A percentile compares a stretch with the other conserved stretches of the same genome.
phyloP scores from a whole-genome alignment of 1,140 invertebrate genomes.

The Idris sp. region DNA sequence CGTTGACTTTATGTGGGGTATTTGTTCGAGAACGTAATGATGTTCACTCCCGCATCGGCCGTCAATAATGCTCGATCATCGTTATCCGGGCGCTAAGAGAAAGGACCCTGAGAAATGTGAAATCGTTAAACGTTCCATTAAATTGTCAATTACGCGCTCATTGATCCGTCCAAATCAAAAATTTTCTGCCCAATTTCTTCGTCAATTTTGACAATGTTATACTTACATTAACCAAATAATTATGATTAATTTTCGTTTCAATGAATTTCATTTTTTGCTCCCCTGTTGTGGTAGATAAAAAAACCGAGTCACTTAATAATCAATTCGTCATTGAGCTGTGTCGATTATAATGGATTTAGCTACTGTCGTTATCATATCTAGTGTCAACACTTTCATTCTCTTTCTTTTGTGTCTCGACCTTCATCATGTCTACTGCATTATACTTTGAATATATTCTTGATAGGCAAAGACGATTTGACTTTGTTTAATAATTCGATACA shows the following conservation, averaged over 20 bases:
- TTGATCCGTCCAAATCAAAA: slow-evolving; percentile 61
- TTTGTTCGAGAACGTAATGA: slow-evolving; percentile 51
- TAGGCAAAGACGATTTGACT: slow-evolving; percentile 49
- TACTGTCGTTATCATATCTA: slow-evolving; percentile 64
- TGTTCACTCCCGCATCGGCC: slow-evolving; percentile 55
- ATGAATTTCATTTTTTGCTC: slow-evolving; percentile 28
- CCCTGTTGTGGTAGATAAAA: slow-evolving; percentile 21
- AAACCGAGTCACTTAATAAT: slow-evolving; percentile 24
- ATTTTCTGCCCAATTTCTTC: slow-evolving; percentile 69
- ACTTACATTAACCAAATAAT: slow-evolving; percentile 56
- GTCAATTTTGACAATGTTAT: slow-evolving; percentile 56
- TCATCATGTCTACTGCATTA: slow-evolving; percentile 40
- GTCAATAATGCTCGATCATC: slow-evolving; percentile 72
- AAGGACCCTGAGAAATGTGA: slow-evolving; percentile 61
- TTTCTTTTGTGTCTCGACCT: slow-evolving; percentile 49
- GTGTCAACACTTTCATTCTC: slow-evolving; percentile 59
- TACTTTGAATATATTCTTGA: slow-evolving; percentile 54
- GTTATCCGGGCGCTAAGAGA: slow-evolving; percentile 57
- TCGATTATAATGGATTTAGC: slow-evolving; percentile 63
- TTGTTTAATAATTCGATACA: slow-evolving; percentile 61
- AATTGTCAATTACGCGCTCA: slow-evolving; percentile 65
- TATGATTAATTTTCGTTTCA: slow-evolving; percentile 33
- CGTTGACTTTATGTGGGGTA: slow-evolving; percentile 46
- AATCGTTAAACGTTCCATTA: slow-evolving; percentile 55
- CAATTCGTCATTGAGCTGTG: slow-evolving; percentile 47